Conservation (phyloP, 2,797 vertebrate genomes). For the Melanotaenia pygmaea region DNA sequence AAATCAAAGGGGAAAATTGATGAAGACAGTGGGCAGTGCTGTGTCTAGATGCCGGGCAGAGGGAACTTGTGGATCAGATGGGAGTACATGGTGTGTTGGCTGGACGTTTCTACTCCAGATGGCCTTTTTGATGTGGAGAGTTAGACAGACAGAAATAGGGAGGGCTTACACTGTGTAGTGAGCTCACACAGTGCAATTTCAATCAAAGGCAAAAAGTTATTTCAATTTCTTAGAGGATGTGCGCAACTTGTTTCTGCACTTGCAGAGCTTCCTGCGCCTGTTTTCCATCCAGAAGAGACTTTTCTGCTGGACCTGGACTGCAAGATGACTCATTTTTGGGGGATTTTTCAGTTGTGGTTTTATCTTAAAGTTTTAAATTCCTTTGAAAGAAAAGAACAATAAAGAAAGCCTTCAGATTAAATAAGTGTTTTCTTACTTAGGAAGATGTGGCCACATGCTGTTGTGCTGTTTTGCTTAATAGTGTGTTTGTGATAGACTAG, state of each 20-base stretch:
- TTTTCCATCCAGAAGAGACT: slow-evolving; percentile 24
- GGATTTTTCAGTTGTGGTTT: background rate
- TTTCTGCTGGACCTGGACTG: slow-evolving; percentile 21
- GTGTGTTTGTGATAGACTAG: slow-evolving; percentile 7
- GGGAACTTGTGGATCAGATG: slow-evolving; percentile 65
- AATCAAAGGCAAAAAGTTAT: slow-evolving; percentile 79
- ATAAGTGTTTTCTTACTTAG: background rate
- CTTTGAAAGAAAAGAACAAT: background rate
- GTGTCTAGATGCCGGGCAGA: slow-evolving; percentile 59
- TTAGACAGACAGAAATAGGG: slow-evolving; percentile 55
- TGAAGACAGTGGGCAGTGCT: slow-evolving; percentile 67
- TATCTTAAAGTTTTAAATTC: background rate
- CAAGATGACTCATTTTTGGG: slow-evolving; percentile 21
- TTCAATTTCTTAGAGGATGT: slow-evolving; percentile 77
- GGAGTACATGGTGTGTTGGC: slow-evolving; percentile 55
- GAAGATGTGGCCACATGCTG: background rate
- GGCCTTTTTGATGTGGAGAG: slow-evolving; percentile 79
- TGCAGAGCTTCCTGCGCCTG: slow-evolving; percentile 36
- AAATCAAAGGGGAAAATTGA: slow-evolving; percentile 81
- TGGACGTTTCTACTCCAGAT: slow-evolving; percentile 60
- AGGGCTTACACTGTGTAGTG: slow-evolving; percentile 50
- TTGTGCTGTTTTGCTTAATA: background rate
- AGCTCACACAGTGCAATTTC: slow-evolving; percentile 71
- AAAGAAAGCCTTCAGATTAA: background rate
- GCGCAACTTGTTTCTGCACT: slow-evolving; percentile 46